phyloP scores from a whole-genome alignment of 2,113 vertebrate genomes.

The Sylvietta virens region DNA sequence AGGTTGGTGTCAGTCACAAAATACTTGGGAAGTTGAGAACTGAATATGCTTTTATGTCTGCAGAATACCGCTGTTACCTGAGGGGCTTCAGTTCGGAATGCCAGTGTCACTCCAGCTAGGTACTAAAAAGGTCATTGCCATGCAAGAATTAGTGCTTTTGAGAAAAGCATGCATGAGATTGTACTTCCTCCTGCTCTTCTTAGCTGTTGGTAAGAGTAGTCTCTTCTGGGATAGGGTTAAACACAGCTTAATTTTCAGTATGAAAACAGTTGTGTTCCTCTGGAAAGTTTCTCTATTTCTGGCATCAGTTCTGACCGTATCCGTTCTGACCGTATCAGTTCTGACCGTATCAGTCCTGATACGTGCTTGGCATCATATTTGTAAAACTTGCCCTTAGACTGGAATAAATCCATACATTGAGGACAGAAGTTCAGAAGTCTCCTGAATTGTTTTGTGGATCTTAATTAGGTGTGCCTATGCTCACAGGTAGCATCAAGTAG shows the following conservation, averaged over 20 bases:
- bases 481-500: background rate
- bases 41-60: background rate
- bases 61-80: background rate
- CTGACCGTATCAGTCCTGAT: no score
- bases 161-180: fast-evolving
- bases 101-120: background rate
- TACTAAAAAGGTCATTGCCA: background rate
- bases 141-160: background rate
- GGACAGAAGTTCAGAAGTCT: background rate
- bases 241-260: background rate
- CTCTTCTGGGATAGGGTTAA: background rate
- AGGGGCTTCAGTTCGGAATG: background rate
- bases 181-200: background rate
- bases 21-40: background rate
- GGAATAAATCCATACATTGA: background rate
- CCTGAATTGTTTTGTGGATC: background rate
- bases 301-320: background rate
- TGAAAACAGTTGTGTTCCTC: background rate
- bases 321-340: background rate
- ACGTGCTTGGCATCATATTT: background rate
- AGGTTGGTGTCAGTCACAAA: fast-evolving
- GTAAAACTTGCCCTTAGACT: background rate
- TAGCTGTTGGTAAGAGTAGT: background rate
- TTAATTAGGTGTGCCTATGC: background rate
- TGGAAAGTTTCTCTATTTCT: background rate